Conservation (phyloP, 2,113 vertebrate genomes). For the Myrmecobius fasciatus region DNA sequence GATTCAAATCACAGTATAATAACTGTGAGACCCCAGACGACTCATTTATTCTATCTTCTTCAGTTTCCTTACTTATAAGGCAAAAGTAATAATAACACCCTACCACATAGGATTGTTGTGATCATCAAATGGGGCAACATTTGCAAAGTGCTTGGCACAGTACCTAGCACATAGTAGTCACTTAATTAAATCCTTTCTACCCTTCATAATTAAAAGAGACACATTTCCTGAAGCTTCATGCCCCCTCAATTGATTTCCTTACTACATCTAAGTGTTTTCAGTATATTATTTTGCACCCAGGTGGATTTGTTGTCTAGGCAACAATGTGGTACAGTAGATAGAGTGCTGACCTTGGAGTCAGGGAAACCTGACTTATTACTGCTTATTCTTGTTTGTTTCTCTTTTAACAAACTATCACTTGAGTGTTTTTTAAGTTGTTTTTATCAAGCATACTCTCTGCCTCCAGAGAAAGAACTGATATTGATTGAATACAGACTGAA, state of each 20-base stretch:
- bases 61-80: background rate
- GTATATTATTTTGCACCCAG: background rate
- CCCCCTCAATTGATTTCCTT: background rate
- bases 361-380: background rate
- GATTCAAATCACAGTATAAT: too few species aligned
- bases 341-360: background rate
- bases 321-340: background rate
- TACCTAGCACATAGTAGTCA: background rate
- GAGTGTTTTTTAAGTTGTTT: background rate
- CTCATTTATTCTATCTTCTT: background rate
- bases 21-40: too few species aligned
- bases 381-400: background rate
- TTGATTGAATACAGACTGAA: too few species aligned
- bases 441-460: too few species aligned
- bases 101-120: background rate
- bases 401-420: background rate
- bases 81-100: background rate
- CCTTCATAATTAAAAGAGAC: background rate
- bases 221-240: background rate
- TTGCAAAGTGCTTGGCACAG: background rate
- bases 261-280: background rate
- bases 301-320: background rate
- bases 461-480: too few species aligned
- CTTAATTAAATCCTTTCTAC: background rate
- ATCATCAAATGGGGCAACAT: background rate